These are phyloP conservation scores for Halichoerus grypus DNA, from an alignment of 2,113 vertebrate genomes.

Conservation along the genomic window DNA sequence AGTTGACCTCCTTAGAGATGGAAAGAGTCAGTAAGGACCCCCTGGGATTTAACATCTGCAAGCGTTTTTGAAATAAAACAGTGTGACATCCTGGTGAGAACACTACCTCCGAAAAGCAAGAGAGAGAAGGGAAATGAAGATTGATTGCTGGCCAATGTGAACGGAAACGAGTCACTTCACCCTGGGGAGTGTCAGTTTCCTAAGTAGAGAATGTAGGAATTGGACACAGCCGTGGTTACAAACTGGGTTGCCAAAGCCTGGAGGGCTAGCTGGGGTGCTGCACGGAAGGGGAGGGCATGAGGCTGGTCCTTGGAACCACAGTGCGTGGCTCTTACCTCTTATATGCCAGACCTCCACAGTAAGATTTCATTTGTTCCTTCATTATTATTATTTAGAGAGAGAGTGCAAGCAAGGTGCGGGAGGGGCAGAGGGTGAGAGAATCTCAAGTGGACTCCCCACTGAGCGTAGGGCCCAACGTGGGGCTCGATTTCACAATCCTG, in stretches of 20 bases:
- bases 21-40: neutral
- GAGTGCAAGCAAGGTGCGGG: neutral
- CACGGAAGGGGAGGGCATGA: accelerated
- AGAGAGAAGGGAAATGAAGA: neutral
- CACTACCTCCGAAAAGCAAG: neutral
- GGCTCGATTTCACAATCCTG: neutral
- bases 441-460: neutral
- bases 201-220: neutral
- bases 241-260: neutral
- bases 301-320: too few relatives aligned
- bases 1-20: neutral
- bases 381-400: neutral
- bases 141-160: neutral
- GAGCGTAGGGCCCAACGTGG: neutral
- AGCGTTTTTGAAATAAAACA: neutral
- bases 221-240: neutral
- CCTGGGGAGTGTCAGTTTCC: neutral
- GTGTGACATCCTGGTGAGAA: neutral
- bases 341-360: accelerated
- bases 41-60: neutral
- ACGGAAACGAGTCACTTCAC: neutral
- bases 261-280: neutral
- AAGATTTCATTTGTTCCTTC: neutral
- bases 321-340: neutral
- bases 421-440: neutral